Evolutionary conservation across 1,140 invertebrate genomes (phyloP), one percentile per base, ranked within the genome.

Genomic region (Planococcus citri): DNA sequence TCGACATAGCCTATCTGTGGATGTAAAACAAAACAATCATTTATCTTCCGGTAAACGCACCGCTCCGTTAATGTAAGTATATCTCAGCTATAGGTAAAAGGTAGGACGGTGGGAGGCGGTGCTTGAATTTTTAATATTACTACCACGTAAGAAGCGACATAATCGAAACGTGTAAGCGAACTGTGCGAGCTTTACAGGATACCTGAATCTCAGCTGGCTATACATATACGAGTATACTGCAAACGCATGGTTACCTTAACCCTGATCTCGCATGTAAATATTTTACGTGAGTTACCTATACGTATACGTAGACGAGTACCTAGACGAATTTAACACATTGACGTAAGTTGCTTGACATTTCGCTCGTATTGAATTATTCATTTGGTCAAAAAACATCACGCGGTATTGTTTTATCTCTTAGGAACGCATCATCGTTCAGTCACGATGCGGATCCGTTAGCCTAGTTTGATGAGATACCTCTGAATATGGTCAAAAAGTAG

Each of bases 1-100:
- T 64, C 60, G 60, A 64, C 21, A 64, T 64, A n/a, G n/a, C n/a
- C n/a, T n/a, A n/a, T n/a, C n/a, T 25, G 6, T 64, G 51, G 4
- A 58, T 4, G 60, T 24, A 64, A 27, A 64, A 64, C 60, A 64
- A 64, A 64, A 64, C 60, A 60, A 60, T 60, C 57, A 64, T 64
- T 64, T 64, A 64, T 64, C 60, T 64, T 64, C 60, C 60, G 60
- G 60, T 64, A 27, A 27, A 12, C 25, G 20, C 60, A 17, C 20
- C 21, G 21, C 20, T 6, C 8, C 25, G 25, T 64, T 24, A 24
- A 64, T 27, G 17, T 27, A 64, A n/a, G n/a, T n/a, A n/a, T n/a
- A n/a, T n/a, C n/a, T n/a, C n/a, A n/a, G n/a, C n/a, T n/a, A n/a
- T n/a, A n/a, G n/a, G n/a, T n/a, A n/a, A n/a, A n/a, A n/a, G n/a